Percentiles rank a stretch among this genome's conserved stretches.
Evolutionary conservation across 2,113 vertebrate species (phyloP).

Genomic region (Tragelaphus buxtoni): DNA sequence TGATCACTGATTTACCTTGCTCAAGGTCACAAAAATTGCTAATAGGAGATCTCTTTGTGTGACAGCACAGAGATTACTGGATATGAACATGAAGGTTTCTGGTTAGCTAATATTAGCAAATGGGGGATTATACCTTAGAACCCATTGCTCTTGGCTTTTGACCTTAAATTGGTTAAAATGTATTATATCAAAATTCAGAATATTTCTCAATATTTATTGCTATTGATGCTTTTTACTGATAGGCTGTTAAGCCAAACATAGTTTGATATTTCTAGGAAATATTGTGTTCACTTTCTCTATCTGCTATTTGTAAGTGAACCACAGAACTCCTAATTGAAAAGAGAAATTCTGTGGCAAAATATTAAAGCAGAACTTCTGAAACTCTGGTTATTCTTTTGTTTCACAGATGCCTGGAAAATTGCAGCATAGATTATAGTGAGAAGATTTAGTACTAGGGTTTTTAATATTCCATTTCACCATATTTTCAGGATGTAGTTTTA

Average conservation of each 20-base stretch:
- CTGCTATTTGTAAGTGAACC: background rate
- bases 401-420: background rate
- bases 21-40: background rate
- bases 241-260: background rate
- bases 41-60: background rate
- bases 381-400: background rate
- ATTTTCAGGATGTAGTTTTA: background rate
- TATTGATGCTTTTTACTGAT: background rate
- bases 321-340: constrained; percentile 18
- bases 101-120: background rate
- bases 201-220: background rate
- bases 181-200: background rate
- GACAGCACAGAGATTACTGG: background rate
- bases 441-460: background rate
- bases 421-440: background rate
- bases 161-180: background rate
- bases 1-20: background rate
- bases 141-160: background rate
- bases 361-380: background rate
- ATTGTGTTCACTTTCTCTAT: constrained; percentile 6
- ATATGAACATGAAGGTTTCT: background rate
- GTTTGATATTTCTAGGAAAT: background rate
- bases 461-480: constrained; percentile 13
- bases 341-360: background rate
- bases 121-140: background rate